phyloP scores from a whole-genome alignment of 2,797 vertebrate genomes.

The Mareca strepera region DNA sequence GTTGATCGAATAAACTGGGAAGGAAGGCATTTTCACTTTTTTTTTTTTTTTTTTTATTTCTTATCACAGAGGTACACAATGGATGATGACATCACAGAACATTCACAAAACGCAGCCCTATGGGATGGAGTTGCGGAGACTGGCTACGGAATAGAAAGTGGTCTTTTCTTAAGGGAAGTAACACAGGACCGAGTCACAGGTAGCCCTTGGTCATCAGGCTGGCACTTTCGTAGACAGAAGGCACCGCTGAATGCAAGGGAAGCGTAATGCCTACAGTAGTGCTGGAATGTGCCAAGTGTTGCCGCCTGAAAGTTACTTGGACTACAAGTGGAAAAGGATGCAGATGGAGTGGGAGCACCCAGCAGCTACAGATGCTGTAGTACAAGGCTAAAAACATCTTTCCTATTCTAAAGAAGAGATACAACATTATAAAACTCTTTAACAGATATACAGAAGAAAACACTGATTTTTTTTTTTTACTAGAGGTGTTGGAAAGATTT shows the following conservation, averaged over 20 bases:
- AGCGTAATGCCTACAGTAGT: neutral
- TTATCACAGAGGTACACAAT: no score
- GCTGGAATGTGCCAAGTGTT: neutral
- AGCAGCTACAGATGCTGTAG: neutral
- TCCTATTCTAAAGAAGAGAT: neutral
- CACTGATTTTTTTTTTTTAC: neutral
- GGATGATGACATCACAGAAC: neutral
- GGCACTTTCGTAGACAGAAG: neutral
- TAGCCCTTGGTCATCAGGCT: neutral
- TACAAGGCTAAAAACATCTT: neutral
- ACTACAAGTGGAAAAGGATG: neutral
- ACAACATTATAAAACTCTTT: neutral
- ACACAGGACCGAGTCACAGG: neutral
- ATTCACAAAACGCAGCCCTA: neutral
- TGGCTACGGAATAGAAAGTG: neutral
- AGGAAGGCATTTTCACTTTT: neutral
- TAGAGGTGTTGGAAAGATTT: neutral
- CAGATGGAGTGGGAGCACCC: neutral
- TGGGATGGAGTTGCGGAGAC: neutral
- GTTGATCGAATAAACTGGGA: accelerated
- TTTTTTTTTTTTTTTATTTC: no score
- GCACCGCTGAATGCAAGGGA: neutral
- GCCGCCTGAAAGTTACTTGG: neutral
- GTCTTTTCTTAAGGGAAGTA: neutral
- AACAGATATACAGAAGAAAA: neutral